These are phyloP conservation scores for Sander lucioperca DNA, from an alignment of 2,113 vertebrate genomes.

Conservation along the genomic window DNA sequence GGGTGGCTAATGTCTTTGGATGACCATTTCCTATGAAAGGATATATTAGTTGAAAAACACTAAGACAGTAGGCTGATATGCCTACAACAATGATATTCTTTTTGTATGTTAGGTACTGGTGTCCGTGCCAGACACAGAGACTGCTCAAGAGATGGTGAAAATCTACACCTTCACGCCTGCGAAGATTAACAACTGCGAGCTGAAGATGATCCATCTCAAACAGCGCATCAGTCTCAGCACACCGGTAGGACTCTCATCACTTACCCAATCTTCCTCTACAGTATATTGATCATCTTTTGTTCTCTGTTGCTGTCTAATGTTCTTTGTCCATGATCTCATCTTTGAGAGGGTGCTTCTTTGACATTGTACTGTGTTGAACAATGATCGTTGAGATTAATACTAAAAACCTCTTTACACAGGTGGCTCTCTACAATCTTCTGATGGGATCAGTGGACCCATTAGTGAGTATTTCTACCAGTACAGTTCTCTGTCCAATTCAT, in stretches of 20 bases:
- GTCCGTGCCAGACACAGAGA: conserved; percentile 55
- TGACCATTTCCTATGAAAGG: background rate
- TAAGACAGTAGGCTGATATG: background rate
- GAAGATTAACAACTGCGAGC: conserved; percentile 44
- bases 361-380: background rate
- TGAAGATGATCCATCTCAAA: conserved; percentile 60
- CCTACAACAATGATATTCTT: background rate
- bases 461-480: conserved; percentile 57
- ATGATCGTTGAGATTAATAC: background rate
- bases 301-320: background rate
- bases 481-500: too few relatives aligned
- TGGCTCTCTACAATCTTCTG: conserved; percentile 78
- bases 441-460: conserved; percentile 56
- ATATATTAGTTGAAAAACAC: background rate
- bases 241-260: conserved; percentile 59
- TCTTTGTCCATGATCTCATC: background rate
- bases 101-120: conserved; percentile 63
- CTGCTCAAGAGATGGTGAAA: conserved; percentile 73
- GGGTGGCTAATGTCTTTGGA: background rate
- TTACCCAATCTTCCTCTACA: too few relatives aligned
- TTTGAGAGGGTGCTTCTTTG: background rate
- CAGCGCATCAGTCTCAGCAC: conserved; percentile 51
- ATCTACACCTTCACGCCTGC: conserved; percentile 48
- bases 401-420: conserved; percentile 45
- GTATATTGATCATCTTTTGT: background rate